These are phyloP conservation scores for Pycnonotus jocosus DNA, from an alignment of 2,113 vertebrate species.

Conservation along the genomic window DNA sequence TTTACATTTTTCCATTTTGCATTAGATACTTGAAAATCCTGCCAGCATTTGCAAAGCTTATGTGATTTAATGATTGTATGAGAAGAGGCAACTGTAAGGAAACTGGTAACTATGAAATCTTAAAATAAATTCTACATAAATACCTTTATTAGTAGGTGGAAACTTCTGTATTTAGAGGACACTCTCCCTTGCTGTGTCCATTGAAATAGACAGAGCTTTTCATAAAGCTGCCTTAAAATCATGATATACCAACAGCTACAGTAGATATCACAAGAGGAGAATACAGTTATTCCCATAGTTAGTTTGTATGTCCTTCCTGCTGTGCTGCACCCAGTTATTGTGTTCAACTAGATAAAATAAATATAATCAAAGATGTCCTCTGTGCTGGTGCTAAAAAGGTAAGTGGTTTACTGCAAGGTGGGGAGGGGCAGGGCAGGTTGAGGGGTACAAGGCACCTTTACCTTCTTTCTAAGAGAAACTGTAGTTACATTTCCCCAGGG, in stretches of 20 bases:
- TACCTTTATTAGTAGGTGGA: neutral
- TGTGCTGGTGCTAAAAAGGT: neutral
- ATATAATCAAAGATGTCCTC: neutral
- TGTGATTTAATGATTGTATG: neutral
- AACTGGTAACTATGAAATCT: neutral
- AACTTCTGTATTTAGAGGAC: neutral
- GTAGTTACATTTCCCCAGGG: neutral
- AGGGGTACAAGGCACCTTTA: neutral
- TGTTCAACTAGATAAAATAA: neutral
- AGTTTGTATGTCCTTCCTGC: neutral
- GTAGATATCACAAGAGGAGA: neutral
- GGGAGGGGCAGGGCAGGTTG: neutral
- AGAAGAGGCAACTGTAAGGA: neutral
- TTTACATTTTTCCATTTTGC: neutral
- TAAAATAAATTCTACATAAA: neutral
- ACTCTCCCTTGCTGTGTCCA: neutral
- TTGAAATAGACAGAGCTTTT: neutral
- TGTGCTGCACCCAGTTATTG: neutral
- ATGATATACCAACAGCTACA: neutral
- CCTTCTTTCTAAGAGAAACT: neutral
- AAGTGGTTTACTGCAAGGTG: neutral
- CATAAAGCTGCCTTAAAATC: neutral
- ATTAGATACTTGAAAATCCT: neutral
- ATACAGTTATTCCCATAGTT: neutral
- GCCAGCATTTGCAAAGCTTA: neutral